Percentiles rank a stretch among this genome's conserved stretches.
These are phyloP conservation scores for Phortica okadai DNA, from an alignment of 2,888 invertebrate species.

Conservation along the genomic window DNA sequence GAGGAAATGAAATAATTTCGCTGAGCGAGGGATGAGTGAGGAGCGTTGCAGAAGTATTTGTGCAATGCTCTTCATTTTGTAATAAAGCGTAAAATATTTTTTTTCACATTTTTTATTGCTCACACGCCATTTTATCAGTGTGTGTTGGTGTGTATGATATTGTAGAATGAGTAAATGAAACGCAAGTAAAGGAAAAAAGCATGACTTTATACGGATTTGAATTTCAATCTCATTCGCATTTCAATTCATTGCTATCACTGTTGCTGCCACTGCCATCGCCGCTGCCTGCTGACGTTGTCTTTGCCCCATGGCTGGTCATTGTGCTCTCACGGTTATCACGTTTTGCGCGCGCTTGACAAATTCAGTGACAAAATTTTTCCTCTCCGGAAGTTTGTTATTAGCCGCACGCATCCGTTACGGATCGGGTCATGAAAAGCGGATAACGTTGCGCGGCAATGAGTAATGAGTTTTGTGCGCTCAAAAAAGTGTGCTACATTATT, in stretches of 20 bases:
- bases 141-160: background rate
- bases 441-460: constrained; percentile 29
- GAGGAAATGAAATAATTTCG: background rate
- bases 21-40: background rate
- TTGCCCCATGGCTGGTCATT: constrained; percentile 14
- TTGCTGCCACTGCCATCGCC: constrained; percentile 18
- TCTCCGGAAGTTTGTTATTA: constrained; percentile 73
- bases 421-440: constrained; percentile 13
- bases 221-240: constrained; percentile 28
- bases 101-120: constrained; percentile 31
- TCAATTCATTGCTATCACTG: constrained; percentile 29
- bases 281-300: constrained; percentile 53
- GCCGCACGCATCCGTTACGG: constrained; percentile 64
- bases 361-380: constrained; percentile 67
- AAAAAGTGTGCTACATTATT: constrained; percentile 18
- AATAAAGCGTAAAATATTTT: constrained; percentile 22
- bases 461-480: constrained; percentile 21
- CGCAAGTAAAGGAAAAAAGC: background rate
- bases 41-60: background rate
- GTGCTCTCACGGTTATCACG: constrained; percentile 53
- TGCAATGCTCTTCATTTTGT: constrained; percentile 24
- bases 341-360: constrained; percentile 66
- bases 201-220: constrained; percentile 17
- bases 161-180: background rate
- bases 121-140: constrained; percentile 24